A percentile compares a stretch with the other conserved stretches of the same genome.
Conservation (phyloP, 1,140 invertebrate genomes). For the Laupala kohalensis region DNA sequence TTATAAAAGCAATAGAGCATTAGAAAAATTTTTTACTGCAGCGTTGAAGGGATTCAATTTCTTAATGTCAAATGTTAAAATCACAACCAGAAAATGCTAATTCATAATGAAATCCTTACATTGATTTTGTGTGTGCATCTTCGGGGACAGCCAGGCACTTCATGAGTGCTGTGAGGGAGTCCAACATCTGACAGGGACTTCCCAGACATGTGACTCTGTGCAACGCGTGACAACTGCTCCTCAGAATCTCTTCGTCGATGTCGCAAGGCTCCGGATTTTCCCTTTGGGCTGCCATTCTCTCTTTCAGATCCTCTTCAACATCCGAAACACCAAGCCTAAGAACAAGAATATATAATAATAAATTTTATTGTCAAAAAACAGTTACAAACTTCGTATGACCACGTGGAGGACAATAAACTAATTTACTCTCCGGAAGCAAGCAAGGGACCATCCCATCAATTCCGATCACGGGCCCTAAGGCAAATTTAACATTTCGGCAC, state of each 20-base stretch:
- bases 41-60: too few relatives aligned
- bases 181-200: conserved; percentile 17
- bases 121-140: conserved; percentile 12
- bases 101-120: conserved; percentile 16
- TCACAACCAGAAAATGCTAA: too few relatives aligned
- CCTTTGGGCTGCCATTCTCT: background rate
- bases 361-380: too few relatives aligned
- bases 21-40: too few relatives aligned
- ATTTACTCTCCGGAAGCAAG: too few relatives aligned
- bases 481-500: too few relatives aligned
- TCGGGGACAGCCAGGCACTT: conserved; percentile 13
- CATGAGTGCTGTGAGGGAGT: conserved; percentile 13
- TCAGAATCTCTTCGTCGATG: conserved; percentile 2
- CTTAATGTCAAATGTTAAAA: too few relatives aligned
- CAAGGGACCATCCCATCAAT: too few relatives aligned
- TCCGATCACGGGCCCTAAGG: too few relatives aligned
- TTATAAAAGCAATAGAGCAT: too few relatives aligned
- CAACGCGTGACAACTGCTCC: conserved; percentile 13
- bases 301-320: background rate
- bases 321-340: background rate
- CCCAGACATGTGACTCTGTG: conserved; percentile 13
- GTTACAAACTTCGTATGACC: too few relatives aligned
- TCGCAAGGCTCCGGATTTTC: background rate
- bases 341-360: background rate
- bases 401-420: too few relatives aligned